These are phyloP conservation scores for Orchesella cincta DNA, from an alignment of 1,140 invertebrate genomes.

Conservation along the genomic window DNA sequence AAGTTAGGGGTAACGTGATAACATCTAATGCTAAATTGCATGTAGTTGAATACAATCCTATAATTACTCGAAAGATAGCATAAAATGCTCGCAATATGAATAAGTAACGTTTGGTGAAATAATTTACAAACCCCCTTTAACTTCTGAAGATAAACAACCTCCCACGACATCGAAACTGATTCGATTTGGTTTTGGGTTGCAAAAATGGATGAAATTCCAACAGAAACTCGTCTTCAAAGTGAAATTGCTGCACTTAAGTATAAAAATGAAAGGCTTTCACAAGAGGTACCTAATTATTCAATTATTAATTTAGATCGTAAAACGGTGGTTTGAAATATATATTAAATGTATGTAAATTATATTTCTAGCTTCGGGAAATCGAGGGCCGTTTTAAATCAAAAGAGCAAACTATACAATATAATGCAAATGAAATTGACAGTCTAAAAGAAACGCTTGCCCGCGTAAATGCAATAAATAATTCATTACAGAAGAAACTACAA, in stretches of 20 bases:
- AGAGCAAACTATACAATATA: conserved; percentile 41
- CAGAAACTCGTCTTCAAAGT: conserved; percentile 63
- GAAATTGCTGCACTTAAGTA: conserved; percentile 77
- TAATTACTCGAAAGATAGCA: too few species aligned
- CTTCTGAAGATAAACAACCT: too few species aligned
- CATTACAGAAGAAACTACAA: conserved; percentile 74
- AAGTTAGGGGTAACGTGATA: too few species aligned
- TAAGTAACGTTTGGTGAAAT: too few species aligned
- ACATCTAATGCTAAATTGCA: too few species aligned
- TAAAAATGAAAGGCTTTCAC: conserved; percentile 74
- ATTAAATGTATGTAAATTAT: not conserved
- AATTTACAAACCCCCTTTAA: too few species aligned
- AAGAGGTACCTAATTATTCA: conserved; percentile 62
- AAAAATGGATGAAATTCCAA: conserved; percentile 45
- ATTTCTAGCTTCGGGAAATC: conserved; percentile 44
- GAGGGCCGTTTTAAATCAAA: conserved; percentile 45
- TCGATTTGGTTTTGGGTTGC: too few species aligned
- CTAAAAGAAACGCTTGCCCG: conserved; percentile 75
- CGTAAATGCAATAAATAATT: conserved; percentile 75
- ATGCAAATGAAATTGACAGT: conserved; percentile 65
- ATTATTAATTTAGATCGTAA: conserved; percentile 1
- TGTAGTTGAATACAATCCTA: too few species aligned
- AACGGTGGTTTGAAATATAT: not conserved
- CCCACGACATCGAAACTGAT: too few species aligned
- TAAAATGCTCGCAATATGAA: too few species aligned